Evolutionary conservation across 1,140 invertebrate genomes (phyloP).

Genomic region (Aricia agestis): DNA sequence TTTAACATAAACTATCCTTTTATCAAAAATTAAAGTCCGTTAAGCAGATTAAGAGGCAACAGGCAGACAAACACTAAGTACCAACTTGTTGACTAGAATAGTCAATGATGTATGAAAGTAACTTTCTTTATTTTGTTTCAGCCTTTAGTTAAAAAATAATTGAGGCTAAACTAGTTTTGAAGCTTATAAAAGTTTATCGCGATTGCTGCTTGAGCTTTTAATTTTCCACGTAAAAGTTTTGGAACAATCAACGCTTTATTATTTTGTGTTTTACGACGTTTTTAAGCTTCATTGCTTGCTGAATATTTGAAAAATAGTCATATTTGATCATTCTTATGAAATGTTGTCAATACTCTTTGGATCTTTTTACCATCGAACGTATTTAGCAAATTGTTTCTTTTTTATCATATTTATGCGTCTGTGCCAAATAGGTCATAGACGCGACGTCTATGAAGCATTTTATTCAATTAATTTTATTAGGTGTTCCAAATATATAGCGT

Average conservation of each 20-base stretch:
- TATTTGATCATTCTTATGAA: neutral
- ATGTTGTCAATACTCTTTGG: too few species aligned
- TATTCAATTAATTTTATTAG: slow-evolving; percentile 7
- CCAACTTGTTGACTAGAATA: too few species aligned
- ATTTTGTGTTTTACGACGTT: neutral
- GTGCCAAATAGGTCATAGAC: slow-evolving; percentile 6
- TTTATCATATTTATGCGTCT: neutral
- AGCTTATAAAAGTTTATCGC: neutral
- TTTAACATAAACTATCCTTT: too few species aligned
- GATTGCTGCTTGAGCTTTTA: neutral
- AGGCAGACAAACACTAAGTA: too few species aligned
- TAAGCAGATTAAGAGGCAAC: too few species aligned
- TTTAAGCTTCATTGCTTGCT: neutral
- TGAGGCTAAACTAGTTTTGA: neutral
- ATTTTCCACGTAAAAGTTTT: neutral
- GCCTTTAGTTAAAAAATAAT: too few species aligned
- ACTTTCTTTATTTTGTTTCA: too few species aligned
- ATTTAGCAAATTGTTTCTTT: neutral
- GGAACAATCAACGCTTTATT: neutral
- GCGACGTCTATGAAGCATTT: slow-evolving; percentile 1
- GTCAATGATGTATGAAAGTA: too few species aligned
- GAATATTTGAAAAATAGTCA: neutral
- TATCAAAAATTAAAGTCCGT: too few species aligned
- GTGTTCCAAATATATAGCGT: neutral
- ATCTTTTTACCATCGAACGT: neutral